phyloP scores from a whole-genome alignment of 2,113 vertebrate species.

The Semnornis frantzii region DNA sequence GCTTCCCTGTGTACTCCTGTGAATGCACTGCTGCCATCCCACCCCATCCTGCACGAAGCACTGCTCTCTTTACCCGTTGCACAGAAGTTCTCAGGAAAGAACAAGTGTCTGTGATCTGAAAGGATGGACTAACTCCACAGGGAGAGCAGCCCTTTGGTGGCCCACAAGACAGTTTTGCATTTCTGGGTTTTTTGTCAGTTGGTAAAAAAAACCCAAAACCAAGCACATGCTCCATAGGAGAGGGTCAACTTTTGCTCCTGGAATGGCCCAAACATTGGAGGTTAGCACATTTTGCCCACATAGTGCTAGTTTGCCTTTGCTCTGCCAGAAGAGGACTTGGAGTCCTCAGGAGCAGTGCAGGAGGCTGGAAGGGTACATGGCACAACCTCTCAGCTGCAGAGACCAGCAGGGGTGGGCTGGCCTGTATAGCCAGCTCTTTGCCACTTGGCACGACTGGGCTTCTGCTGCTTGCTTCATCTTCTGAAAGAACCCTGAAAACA shows the following conservation, averaged over 20 bases:
- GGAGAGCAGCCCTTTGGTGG: background rate
- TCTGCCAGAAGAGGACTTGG: background rate
- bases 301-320: background rate
- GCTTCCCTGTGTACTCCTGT: rapidly evolving
- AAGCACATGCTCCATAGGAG: background rate
- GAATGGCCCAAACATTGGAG: background rate
- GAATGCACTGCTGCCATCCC: background rate
- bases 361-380: slow-evolving; percentile 34
- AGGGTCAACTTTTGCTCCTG: background rate
- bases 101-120: background rate
- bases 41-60: background rate
- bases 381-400: slow-evolving; percentile 17
- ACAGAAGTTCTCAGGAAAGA: background rate
- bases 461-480: slow-evolving; percentile 29
- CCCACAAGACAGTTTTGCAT: background rate
- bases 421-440: slow-evolving; percentile 58
- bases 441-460: background rate
- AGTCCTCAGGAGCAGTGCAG: background rate
- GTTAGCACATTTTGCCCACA: background rate
- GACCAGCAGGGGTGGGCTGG: background rate
- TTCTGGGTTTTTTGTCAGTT: background rate
- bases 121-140: background rate
- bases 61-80: background rate
- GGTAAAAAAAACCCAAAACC: background rate
- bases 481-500: slow-evolving; percentile 25